Evolutionary conservation across 2,888 invertebrate genomes (phyloP), one percentile per base, ranked within the genome.

Genomic region (Mesochorus sp.): DNA sequence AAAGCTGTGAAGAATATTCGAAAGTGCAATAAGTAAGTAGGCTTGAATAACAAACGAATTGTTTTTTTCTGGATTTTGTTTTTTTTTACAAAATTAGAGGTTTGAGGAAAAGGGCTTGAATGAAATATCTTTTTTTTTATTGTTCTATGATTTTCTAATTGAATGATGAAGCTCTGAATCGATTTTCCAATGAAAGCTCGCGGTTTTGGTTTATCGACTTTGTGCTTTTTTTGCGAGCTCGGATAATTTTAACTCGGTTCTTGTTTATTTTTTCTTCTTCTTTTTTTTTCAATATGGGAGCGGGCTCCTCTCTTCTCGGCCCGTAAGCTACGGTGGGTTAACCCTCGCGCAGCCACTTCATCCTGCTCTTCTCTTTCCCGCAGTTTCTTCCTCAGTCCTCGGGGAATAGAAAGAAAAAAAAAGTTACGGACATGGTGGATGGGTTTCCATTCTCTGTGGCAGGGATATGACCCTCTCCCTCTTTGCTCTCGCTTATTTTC

Each of bases 361-460:
- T 66, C 77, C 62, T 57, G 51, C 68, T 74, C 47, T 57, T 67
- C 42, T 76, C 53, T 70, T 72, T 47, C 59, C 68, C 21, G 51
- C 59, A 76, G 64, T 61, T 71, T 71, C 74, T 71, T 62, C 61
- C 37, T 55, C 71, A 47, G 10, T 84, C 86, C 84, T 53, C 67
- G 57, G 87, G 87, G 85, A 86, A 83, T 84, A 81, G 82, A 82
- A 84, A 85, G 84, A 82, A 85, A 84, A 85, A 84, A 82, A 85
- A 85, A 87, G 85, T 85, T 85, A 82, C 84, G 83, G 82, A 82
- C 82, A 82, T 74, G 75, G 76, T 78, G 81, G 79, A 66, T 47
- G 75, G 66, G 80, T 73, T 76, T 76, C 76, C 61, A 76, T 77
- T 76, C 73, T 78, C 61, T 31, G 44, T 53, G 47, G 53, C 47